These are phyloP conservation scores for Sterna hirundo DNA, from an alignment of 2,113 vertebrate genomes.

Conservation along the genomic window DNA sequence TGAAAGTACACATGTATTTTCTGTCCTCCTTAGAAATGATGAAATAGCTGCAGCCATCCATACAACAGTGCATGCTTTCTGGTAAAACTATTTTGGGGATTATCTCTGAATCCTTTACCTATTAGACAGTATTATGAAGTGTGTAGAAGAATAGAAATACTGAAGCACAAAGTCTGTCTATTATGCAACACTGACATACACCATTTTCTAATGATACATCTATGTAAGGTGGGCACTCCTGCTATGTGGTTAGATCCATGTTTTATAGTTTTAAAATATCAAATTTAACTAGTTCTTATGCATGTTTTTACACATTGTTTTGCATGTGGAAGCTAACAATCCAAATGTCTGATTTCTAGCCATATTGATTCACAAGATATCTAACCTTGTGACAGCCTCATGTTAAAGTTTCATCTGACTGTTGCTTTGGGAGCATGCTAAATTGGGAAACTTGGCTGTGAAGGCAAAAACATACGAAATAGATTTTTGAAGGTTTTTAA, in stretches of 20 bases:
- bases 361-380: not conserved
- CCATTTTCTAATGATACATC: not conserved
- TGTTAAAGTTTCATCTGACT: not conserved
- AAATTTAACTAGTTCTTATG: not conserved
- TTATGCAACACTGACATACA: not conserved
- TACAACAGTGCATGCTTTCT: not conserved
- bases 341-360: not conserved
- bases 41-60: not conserved
- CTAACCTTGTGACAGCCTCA: not conserved
- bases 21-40: not conserved
- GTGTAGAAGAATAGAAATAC: not conserved
- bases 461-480: not conserved
- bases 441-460: not conserved
- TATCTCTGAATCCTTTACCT: not conserved
- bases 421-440: not conserved
- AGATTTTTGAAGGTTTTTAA: not conserved
- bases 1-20: not conserved
- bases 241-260: not conserved
- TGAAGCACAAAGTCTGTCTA: not conserved
- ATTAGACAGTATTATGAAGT: not conserved
- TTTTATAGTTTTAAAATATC: not conserved
- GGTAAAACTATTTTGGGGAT: not conserved
- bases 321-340: not conserved
- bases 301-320: not conserved
- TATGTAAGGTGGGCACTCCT: not conserved